Evolutionary conservation across 2,888 invertebrate genomes (phyloP).

Genomic region (Lissocephala sabroskyi): DNA sequence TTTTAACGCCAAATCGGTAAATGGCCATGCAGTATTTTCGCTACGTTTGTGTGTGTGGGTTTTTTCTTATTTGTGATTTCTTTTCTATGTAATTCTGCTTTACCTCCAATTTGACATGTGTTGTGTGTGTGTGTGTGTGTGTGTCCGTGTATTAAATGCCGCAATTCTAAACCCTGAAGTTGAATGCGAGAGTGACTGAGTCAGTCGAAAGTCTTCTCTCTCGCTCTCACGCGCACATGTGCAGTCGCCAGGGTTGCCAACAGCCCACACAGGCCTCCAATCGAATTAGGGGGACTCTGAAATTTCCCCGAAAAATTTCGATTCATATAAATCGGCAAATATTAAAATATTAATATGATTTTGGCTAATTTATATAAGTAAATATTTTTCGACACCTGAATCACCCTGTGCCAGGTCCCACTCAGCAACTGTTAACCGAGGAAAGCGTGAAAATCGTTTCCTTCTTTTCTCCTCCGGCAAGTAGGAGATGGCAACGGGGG

Average conservation of each 20-base stretch:
- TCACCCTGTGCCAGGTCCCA: constrained; percentile 36
- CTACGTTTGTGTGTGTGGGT: constrained; percentile 20
- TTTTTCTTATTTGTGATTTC: constrained; percentile 48
- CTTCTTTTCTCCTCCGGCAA: too few relatives aligned
- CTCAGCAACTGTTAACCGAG: not conserved
- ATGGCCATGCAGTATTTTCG: constrained; percentile 21
- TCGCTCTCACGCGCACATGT: constrained; percentile 42
- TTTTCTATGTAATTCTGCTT: constrained; percentile 52
- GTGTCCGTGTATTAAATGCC: constrained; percentile 25
- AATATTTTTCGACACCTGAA: too few relatives aligned
- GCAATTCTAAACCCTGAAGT: constrained; percentile 45
- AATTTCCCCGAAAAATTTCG: too few relatives aligned
- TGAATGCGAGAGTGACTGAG: constrained; percentile 20
- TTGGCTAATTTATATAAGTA: not conserved
- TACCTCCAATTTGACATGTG: constrained; percentile 44
- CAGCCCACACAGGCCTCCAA: constrained; percentile 5
- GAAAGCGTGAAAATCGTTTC: too few relatives aligned
- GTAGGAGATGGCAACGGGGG: too few relatives aligned
- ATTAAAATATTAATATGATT: not conserved
- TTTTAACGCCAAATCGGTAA: too few relatives aligned
- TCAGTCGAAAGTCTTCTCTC: too few relatives aligned
- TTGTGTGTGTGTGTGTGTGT: constrained; percentile 19
- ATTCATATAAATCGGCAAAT: not conserved
- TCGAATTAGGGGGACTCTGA: too few relatives aligned
- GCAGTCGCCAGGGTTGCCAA: constrained; percentile 47